Evolutionary conservation across 2,797 vertebrate species (phyloP).

Genomic region (Pseudochirops corinnae): DNA sequence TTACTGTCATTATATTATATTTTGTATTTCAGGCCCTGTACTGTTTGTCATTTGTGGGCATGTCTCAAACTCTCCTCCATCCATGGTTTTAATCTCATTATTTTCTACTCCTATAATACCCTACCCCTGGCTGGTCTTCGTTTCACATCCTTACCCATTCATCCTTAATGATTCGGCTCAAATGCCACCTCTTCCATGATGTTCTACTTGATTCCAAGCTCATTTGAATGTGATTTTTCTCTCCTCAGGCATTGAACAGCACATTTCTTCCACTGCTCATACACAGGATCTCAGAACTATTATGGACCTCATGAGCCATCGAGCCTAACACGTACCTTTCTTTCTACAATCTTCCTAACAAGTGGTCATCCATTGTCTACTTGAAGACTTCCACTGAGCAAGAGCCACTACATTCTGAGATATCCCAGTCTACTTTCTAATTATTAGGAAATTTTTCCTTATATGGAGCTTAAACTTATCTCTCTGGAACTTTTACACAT

Average conservation of each 20-base stretch:
- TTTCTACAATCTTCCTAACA: background rate
- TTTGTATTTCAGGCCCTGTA: background rate
- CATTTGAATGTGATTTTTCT: background rate
- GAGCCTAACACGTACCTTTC: background rate
- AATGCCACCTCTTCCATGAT: background rate
- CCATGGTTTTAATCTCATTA: background rate
- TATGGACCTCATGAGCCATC: background rate
- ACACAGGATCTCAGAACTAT: background rate
- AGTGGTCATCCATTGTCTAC: background rate
- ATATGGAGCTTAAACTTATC: background rate
- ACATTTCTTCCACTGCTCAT: background rate
- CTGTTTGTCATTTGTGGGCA: background rate
- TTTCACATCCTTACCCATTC: background rate
- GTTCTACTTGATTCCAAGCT: background rate
- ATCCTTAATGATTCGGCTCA: background rate
- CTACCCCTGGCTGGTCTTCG: background rate
- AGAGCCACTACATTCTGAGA: background rate
- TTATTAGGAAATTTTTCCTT: background rate
- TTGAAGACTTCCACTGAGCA: background rate
- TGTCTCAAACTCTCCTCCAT: background rate
- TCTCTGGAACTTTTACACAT: background rate
- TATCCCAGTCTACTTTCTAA: background rate
- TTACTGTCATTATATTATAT: background rate
- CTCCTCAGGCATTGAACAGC: background rate
- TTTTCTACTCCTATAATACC: background rate